A percentile compares a stretch with the other conserved stretches of the same genome.
phyloP scores from a whole-genome alignment of 1,140 invertebrate genomes.

The Tachypleus tridentatus region DNA sequence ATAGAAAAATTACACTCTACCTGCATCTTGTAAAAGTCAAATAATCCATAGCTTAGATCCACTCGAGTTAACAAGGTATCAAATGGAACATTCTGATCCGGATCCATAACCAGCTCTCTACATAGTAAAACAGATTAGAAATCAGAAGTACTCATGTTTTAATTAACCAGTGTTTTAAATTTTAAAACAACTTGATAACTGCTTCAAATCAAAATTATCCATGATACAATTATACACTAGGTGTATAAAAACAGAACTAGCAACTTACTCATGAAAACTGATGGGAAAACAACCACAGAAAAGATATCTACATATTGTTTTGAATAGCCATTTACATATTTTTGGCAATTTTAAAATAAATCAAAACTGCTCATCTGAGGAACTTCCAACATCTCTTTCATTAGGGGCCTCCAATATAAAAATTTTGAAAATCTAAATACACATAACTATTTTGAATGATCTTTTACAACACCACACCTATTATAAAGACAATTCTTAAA shows the following conservation, averaged over 20 bases:
- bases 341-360: too few species aligned
- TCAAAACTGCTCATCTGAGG: too few species aligned
- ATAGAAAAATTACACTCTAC: conserved; percentile 5
- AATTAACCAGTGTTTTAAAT: not conserved
- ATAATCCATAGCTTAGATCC: conserved; percentile 37
- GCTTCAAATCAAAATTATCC: not conserved
- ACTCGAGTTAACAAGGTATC: conserved; percentile 40
- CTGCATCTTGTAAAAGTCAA: conserved; percentile 46
- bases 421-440: too few species aligned
- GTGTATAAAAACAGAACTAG: not conserved
- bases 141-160: not conserved
- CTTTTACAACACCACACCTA: too few species aligned
- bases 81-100: conserved; percentile 31
- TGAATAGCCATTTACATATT: too few species aligned
- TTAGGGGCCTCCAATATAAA: too few species aligned
- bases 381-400: too few species aligned
- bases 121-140: conserved; percentile 1
- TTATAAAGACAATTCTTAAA: too few species aligned
- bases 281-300: not conserved
- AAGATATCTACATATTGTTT: not conserved
- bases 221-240: not conserved
- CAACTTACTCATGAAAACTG: not conserved
- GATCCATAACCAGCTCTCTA: conserved; percentile 29
- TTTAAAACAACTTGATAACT: not conserved
- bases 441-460: too few species aligned